phyloP scores from a whole-genome alignment of 2,113 vertebrate genomes.

The Butorides virescens region DNA sequence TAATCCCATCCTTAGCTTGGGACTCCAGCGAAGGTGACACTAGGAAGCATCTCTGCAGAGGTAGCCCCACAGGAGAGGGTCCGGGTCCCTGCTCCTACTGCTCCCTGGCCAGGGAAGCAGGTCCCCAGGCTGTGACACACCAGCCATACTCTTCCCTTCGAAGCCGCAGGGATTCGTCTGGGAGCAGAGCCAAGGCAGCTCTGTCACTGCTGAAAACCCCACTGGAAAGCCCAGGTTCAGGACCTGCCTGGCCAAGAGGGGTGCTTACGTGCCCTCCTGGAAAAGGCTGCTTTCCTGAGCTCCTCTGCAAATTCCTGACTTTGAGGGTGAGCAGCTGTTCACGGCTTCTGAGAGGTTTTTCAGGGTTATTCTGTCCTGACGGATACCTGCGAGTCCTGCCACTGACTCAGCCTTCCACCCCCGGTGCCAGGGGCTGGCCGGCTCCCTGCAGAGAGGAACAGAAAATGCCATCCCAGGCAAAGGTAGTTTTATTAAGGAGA shows the following conservation, averaged over 20 bases:
- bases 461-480: background rate
- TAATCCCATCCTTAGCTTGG: background rate
- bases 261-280: accelerated
- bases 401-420: background rate
- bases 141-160: accelerated
- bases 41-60: background rate
- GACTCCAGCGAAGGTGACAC: background rate
- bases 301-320: background rate
- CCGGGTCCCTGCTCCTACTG: background rate
- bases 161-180: accelerated
- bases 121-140: accelerated
- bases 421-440: background rate
- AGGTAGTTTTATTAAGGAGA: background rate
- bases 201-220: background rate
- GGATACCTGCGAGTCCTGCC: background rate
- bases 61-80: background rate
- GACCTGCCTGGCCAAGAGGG: background rate
- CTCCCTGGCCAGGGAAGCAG: background rate
- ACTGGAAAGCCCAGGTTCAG: background rate
- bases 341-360: background rate
- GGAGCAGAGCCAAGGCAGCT: background rate
- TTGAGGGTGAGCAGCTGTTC: background rate
- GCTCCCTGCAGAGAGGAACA: background rate
- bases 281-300: accelerated
- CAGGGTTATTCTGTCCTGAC: background rate